Base-by-base conservation (phyloP, 2,797 vertebrate species). In the Sebastolobus altivelis region DNA sequence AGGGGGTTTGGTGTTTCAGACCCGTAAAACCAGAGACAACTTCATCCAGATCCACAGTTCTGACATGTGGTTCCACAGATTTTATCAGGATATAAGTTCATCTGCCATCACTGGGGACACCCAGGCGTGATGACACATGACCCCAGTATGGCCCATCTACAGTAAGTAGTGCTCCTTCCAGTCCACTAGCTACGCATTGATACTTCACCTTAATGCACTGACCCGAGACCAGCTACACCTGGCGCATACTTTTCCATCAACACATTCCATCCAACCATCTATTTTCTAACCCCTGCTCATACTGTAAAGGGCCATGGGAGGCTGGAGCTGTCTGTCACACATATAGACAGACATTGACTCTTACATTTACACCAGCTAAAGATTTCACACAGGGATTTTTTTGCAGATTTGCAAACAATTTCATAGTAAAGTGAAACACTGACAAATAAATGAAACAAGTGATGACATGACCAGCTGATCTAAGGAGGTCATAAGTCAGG, bases 201-300 rank as follows among this genome's bases (percentile, higher is more conserved):
- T 29, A 25, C n/a, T 63, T 71, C 37, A 29, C 14, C 9, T 13
- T 25, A n/a, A 79, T 46, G 31, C 56, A 25, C 37, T 66, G 54
- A 80, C 67, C 67, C 31, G n/a, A 62, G 55, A 60, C 18, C 29
- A 72, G 68, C 67, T 29, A 37, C 38, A 70, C 10, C 1, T 8
- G 22, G 13, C n/a, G 20, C 14, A 43, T 56, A 43, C 12, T 18
- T 55, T 6, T 20, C 43, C 65, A 29, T 69, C 70, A 61, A 65
- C 27, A 49, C 27, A 37, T 54, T 29, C 18, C 52, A 62, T 20
- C 75, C 22, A 25, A 40, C 71, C 40, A 29, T 70, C 40, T 60
- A 5, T 69, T 43, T 65, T 67, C 29, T 37, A 25, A 62, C 33
- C 18, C 33, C 18, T 6, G 25, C 18, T 55, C 56, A 16, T 52